A percentile compares a stretch with the other conserved stretches of the same genome.
Conservation (phyloP, 1,140 invertebrate genomes). For the Lucilia cuprina region DNA sequence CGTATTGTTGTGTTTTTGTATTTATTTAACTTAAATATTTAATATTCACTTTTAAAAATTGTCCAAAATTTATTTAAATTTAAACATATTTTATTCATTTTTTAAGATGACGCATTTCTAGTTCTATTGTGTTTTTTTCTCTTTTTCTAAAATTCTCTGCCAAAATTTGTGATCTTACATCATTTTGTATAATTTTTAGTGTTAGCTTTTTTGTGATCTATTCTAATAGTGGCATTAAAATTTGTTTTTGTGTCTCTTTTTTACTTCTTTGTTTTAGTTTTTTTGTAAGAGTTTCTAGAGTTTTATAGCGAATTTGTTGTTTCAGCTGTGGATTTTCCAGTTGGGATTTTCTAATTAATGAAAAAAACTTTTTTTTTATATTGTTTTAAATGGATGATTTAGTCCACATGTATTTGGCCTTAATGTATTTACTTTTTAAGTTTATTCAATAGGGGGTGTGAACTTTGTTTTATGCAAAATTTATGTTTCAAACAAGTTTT, state of each 20-base stretch:
- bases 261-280: not conserved
- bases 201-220: not conserved
- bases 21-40: not conserved
- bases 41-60: not conserved
- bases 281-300: not conserved
- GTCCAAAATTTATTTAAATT: not conserved
- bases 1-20: not conserved
- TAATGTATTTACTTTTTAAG: too few relatives aligned
- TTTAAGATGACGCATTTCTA: not conserved
- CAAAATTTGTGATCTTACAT: not conserved
- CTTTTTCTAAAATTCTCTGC: not conserved
- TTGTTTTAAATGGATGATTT: not conserved
- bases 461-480: too few relatives aligned
- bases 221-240: constrained; percentile 1
- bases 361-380: not conserved
- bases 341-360: not conserved
- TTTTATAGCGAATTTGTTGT: not conserved
- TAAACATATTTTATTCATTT: not conserved
- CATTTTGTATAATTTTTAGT: not conserved
- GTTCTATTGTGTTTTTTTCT: not conserved
- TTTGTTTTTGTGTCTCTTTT: not conserved
- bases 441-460: too few relatives aligned
- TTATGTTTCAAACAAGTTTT: too few relatives aligned
- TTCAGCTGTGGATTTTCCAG: not conserved
- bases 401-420: too few relatives aligned